A percentile compares a stretch with the other conserved stretches of the same genome.
These are phyloP conservation scores for Acheta domesticus DNA, from an alignment of 2,888 invertebrate genomes.

Conservation along the genomic window DNA sequence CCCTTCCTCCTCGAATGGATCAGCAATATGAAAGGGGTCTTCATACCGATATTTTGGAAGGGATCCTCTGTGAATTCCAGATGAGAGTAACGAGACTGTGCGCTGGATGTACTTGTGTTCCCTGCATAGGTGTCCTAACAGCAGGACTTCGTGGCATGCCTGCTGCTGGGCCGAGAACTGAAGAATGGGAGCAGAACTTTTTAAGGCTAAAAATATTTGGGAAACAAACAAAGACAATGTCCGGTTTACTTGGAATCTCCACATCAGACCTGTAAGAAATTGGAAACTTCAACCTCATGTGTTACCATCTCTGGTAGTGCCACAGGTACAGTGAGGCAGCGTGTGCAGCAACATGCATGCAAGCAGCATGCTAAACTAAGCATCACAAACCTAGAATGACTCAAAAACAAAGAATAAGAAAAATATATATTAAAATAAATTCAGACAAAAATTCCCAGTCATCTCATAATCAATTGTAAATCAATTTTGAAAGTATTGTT, in stretches of 20 bases:
- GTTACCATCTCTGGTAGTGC: slow-evolving; percentile 29
- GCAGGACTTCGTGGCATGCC: slow-evolving; percentile 29
- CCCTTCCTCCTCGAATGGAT: slow-evolving; percentile 69
- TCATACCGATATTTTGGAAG: slow-evolving; percentile 87
- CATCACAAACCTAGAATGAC: slow-evolving; percentile 42
- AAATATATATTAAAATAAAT: slow-evolving; percentile 43
- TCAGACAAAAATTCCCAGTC: slow-evolving; percentile 29
- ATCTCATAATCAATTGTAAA: background rate
- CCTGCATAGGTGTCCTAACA: slow-evolving; percentile 39
- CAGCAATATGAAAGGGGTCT: slow-evolving; percentile 77
- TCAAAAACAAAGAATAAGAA: slow-evolving; percentile 38
- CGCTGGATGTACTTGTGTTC: slow-evolving; percentile 37
- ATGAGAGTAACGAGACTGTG: slow-evolving; percentile 34
- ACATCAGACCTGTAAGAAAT: slow-evolving; percentile 36
- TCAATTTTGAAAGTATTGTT: no score
- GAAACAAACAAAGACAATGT: slow-evolving; percentile 33
- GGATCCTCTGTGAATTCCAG: slow-evolving; percentile 86
- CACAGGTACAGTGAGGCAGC: slow-evolving; percentile 29
- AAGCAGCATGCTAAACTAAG: slow-evolving; percentile 32
- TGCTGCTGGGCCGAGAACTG: slow-evolving; percentile 47
- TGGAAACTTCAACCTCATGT: slow-evolving; percentile 39
- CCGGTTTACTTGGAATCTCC: slow-evolving; percentile 39
- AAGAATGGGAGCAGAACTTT: slow-evolving; percentile 44
- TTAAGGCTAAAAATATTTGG: slow-evolving; percentile 38
- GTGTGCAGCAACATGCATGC: slow-evolving; percentile 30